phyloP scores from a whole-genome alignment of 2,797 vertebrate genomes.

The Pagetopsis macropterus region DNA sequence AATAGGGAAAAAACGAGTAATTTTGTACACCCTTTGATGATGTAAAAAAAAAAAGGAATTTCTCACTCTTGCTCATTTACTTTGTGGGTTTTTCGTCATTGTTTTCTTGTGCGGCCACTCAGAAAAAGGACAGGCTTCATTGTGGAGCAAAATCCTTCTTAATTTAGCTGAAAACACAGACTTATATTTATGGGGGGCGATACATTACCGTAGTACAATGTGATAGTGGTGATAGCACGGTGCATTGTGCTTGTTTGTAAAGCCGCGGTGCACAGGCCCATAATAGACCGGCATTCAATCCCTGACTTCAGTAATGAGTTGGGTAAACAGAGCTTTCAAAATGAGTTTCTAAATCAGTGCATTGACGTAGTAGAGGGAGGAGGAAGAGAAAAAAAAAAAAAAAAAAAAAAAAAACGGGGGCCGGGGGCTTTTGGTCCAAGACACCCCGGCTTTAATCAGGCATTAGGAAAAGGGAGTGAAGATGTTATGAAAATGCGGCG shows the following conservation, averaged over 20 bases:
- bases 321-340: slow-evolving; percentile 80
- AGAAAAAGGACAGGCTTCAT: slow-evolving; percentile 71
- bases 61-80: slow-evolving; percentile 75
- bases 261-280: slow-evolving; percentile 72
- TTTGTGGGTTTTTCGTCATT: slow-evolving; percentile 69
- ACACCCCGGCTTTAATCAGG: slow-evolving; percentile 86
- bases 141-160: slow-evolving; percentile 79
- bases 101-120: slow-evolving; percentile 68
- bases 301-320: slow-evolving; percentile 80
- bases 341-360: slow-evolving; percentile 79
- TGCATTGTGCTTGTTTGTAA: slow-evolving; percentile 81
- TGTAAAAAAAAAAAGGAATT: slow-evolving; percentile 55
- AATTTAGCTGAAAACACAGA: slow-evolving; percentile 77
- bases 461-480: slow-evolving; percentile 87
- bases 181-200: slow-evolving; percentile 74
- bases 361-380: slow-evolving; percentile 34
- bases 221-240: slow-evolving; percentile 76
- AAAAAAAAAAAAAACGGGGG: slow-evolving; percentile 32
- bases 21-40: slow-evolving; percentile 78
- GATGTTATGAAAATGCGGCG: slow-evolving; percentile 86
- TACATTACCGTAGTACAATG: slow-evolving; percentile 79
- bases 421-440: slow-evolving; percentile 71
- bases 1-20: slow-evolving; percentile 64
- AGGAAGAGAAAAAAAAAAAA: slow-evolving; percentile 17
- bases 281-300: slow-evolving; percentile 78